A percentile compares a stretch with the other conserved stretches of the same genome.
These are phyloP conservation scores for Osmerus eperlanus DNA, from an alignment of 2,113 vertebrate genomes.

Conservation along the genomic window DNA sequence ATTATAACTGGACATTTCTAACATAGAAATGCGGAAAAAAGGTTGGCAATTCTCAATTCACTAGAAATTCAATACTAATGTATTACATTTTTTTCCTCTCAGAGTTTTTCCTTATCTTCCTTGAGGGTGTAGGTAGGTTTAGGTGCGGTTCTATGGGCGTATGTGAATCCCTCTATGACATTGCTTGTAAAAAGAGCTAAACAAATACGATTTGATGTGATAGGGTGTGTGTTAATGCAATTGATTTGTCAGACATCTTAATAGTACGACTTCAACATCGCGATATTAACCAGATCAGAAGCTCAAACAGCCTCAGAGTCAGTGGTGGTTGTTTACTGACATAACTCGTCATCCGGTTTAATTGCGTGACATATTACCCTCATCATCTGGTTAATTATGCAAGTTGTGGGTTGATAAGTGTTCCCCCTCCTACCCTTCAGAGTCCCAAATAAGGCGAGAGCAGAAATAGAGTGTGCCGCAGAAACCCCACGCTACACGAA, in stretches of 20 bases:
- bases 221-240: neutral
- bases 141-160: too few relatives aligned
- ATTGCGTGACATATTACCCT: slow-evolving; percentile 9
- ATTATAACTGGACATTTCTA: too few relatives aligned
- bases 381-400: slow-evolving; percentile 23
- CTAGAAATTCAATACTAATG: too few relatives aligned
- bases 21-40: too few relatives aligned
- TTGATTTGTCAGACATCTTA: neutral
- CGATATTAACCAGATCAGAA: slow-evolving; percentile 2
- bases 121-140: too few relatives aligned
- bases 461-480: neutral
- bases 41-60: too few relatives aligned
- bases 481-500: slow-evolving; percentile 7
- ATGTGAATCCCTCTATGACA: too few relatives aligned
- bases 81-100: too few relatives aligned
- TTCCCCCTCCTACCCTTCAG: slow-evolving; percentile 4
- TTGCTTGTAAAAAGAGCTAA: too few relatives aligned
- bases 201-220: neutral
- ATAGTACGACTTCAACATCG: neutral
- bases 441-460: slow-evolving; percentile 4
- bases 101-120: too few relatives aligned
- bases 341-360: slow-evolving; percentile 4
- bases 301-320: neutral
- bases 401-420: slow-evolving; percentile 4
- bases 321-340: neutral